phyloP scores from a whole-genome alignment of 2,797 vertebrate species.

The Chelidonichthys spinosus region DNA sequence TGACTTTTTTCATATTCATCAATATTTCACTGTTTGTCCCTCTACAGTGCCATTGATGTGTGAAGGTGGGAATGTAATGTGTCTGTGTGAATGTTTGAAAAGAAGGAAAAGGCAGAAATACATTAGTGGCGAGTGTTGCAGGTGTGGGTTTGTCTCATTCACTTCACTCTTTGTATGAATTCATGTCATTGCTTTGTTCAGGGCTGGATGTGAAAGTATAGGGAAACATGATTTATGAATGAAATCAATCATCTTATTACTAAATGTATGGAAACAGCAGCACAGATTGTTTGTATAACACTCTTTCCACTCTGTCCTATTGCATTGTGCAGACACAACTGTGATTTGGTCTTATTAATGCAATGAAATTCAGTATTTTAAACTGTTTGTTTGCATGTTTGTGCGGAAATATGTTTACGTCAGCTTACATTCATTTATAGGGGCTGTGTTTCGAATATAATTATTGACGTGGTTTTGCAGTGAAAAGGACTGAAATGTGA shows the following conservation, averaged over 20 bases:
- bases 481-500: not conserved
- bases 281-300: constrained; percentile 36
- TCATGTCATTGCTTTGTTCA: constrained; percentile 28
- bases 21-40: constrained; percentile 32
- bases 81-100: not conserved
- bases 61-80: not conserved
- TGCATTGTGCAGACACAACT: constrained; percentile 27
- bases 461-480: constrained; percentile 13
- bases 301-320: not conserved
- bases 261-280: constrained; percentile 42
- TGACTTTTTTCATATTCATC: constrained; percentile 32
- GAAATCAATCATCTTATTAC: constrained; percentile 43
- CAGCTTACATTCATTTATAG: constrained; percentile 11
- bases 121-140: not conserved
- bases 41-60: constrained; percentile 24
- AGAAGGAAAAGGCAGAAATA: not conserved
- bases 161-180: constrained; percentile 39
- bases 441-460: constrained; percentile 1
- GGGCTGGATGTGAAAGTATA: constrained; percentile 45
- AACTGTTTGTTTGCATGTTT: constrained; percentile 25
- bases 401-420: constrained; percentile 9
- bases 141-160: constrained; percentile 5
- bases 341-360: constrained; percentile 37
- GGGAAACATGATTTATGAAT: constrained; percentile 53
- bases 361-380: constrained; percentile 30